Evolutionary conservation across 2,888 invertebrate genomes (phyloP).

Genomic region (Acronicta psi): DNA sequence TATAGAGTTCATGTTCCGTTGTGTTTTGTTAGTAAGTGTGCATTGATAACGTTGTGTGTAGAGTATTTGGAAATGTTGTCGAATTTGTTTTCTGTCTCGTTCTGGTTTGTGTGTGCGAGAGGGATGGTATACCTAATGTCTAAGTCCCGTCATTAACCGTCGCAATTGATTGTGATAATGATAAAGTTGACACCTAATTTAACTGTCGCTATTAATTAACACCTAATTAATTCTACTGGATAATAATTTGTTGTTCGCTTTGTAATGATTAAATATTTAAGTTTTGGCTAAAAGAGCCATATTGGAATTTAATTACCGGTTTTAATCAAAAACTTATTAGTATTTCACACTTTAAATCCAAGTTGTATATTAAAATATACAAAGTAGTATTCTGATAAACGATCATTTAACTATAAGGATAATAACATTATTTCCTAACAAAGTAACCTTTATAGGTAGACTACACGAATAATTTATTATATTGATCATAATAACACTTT

Average conservation of each 20-base stretch:
- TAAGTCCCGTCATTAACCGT: slow-evolving; percentile 61
- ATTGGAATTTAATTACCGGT: slow-evolving; percentile 34
- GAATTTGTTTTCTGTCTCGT: slow-evolving; percentile 51
- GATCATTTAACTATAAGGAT: slow-evolving; percentile 32
- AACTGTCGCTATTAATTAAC: slow-evolving; percentile 31
- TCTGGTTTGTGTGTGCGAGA: slow-evolving; percentile 44
- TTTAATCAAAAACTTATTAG: slow-evolving; percentile 23
- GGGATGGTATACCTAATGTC: slow-evolving; percentile 53
- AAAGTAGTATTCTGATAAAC: slow-evolving; percentile 43
- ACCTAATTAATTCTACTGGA: slow-evolving; percentile 25
- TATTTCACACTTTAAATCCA: slow-evolving; percentile 25
- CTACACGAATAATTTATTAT: slow-evolving; percentile 47
- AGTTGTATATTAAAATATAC: slow-evolving; percentile 44
- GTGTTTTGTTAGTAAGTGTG: slow-evolving; percentile 58
- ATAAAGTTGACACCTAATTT: slow-evolving; percentile 33
- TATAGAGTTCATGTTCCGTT: slow-evolving; percentile 58
- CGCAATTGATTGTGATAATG: slow-evolving; percentile 49
- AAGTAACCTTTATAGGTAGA: slow-evolving; percentile 46
- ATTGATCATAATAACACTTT: slow-evolving; percentile 48
- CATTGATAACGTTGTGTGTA: slow-evolving; percentile 60
- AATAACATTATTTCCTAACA: slow-evolving; percentile 43
- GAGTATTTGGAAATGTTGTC: slow-evolving; percentile 57
- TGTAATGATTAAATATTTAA: slow-evolving; percentile 27
- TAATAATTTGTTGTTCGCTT: slow-evolving; percentile 23
- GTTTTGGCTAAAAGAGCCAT: slow-evolving; percentile 5